Base-by-base conservation (phyloP, 2,888 invertebrate species). In the Ochropleura leucogaster region DNA sequence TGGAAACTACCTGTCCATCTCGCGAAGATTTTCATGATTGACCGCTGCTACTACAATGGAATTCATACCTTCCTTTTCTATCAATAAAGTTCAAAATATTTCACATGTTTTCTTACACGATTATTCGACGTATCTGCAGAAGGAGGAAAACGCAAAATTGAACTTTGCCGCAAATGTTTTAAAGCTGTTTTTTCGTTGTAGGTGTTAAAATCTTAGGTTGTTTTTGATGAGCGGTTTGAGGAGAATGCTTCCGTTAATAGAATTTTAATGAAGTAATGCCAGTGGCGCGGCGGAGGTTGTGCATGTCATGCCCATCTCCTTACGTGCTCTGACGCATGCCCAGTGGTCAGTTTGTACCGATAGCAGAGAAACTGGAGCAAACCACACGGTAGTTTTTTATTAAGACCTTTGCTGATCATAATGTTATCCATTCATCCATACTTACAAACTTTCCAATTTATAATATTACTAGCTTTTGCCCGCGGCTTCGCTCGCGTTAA, bases 231-330 rank as follows among this genome's bases (percentile, higher is more conserved):
- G 59, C 64, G 86, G 80, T 87, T 86, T 90, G 87, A 89, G 90
- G 92, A 95, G 96, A 96, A 96, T 95, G 96, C 96, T 95, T 95
- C 95, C 92, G 95, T 94, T 96, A 96, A 96, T 96, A 96, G 96
- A 96, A 95, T 95, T 95, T 96, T 96, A 96, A 96, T 96, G 96
- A 96, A 96, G 95, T 95, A 95, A 95, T 95, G 96, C 94, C 93
- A 94, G 95, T 91, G 87, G 84, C 72, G 83, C 79, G 84, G 89
- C 87, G 89, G 92, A 91, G 90, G 94, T 95, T 94, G 92, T 96
- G 96, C 96, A 92, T 93, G 96, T 96, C 96, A 96, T 96, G 96
- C 93, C 93, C 94, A 93, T 95, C 96, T 94, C 93, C 93, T 95
- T 94, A 94, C 93, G 94, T 94, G 93, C 89, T 92, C 91, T 88